These are phyloP conservation scores for Neodiprion fabricii DNA, from an alignment of 1,140 invertebrate genomes.

Conservation along the genomic window DNA sequence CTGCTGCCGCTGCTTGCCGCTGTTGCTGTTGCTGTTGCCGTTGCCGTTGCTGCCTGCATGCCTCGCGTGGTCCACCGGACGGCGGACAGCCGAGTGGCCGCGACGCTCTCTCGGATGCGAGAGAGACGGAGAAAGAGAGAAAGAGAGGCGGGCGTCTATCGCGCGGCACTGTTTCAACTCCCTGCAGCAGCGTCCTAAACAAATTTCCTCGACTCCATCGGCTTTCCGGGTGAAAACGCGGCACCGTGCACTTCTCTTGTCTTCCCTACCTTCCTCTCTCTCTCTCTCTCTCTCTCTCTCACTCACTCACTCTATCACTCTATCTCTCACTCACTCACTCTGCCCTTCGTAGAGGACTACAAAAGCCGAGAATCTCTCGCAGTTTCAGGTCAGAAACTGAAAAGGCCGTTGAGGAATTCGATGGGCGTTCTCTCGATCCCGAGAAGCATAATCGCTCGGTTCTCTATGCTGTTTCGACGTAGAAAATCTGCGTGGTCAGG, in stretches of 20 bases:
- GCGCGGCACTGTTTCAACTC: conserved; percentile 21
- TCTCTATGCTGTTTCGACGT: not conserved
- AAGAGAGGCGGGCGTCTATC: conserved; percentile 18
- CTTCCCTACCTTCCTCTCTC: conserved; percentile 23
- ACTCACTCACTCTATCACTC: conserved; percentile 17
- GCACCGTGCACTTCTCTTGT: conserved; percentile 9
- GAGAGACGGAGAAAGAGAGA: conserved; percentile 17
- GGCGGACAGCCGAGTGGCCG: conserved; percentile 12
- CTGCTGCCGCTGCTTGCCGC: conserved; percentile 32
- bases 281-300: conserved; percentile 26
- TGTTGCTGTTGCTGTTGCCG: conserved; percentile 19
- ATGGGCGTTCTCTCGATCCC: conserved; percentile 35
- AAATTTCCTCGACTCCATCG: conserved; percentile 16
- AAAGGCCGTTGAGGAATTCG: conserved; percentile 31
- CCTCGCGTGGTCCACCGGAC: conserved; percentile 23
- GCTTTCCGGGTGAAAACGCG: not conserved
- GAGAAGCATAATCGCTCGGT: conserved; percentile 33
- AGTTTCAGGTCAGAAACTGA: not conserved
- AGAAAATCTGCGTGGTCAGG: not conserved
- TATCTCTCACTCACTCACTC: conserved; percentile 28
- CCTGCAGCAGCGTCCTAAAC: not conserved
- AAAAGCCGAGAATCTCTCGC: not conserved
- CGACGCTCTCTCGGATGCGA: not conserved
- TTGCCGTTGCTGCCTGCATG: conserved; percentile 13
- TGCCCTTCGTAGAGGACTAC: not conserved